Evolutionary conservation across 2,113 vertebrate genomes (phyloP), one percentile per base, ranked within the genome.

Genomic region (Bungarus multicinctus): DNA sequence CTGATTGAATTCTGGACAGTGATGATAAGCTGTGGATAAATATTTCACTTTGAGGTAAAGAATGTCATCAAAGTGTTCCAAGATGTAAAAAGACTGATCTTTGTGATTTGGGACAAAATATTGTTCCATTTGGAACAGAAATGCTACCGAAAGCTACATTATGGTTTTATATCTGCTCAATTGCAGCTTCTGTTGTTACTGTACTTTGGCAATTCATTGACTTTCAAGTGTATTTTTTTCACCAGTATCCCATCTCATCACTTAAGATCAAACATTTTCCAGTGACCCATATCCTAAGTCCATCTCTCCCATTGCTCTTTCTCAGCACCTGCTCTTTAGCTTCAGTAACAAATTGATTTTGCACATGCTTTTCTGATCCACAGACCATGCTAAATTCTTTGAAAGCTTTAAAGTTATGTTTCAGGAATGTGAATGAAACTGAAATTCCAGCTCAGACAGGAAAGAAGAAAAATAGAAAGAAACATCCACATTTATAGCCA

Each of bases 301-400:
- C 34, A 94, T 90, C 89, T 89, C 30, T 39, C 88, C 90, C 27
- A 20, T 95, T 34, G 5, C 93, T 90, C 85, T 90, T 93, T 34
- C 55, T 95, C 91, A 91, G 87, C 54, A 89, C 23, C 86, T 0
- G 1, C 20, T 95, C 60, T 92, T 93, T 81, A 94, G 55, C 55
- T 95, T 94, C 94, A 93, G 55, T 88, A 85, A 60, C 43, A 94
- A 95, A 96, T 93, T 94, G 92, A 95, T 96, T 96, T 89, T 60
- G 93, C 91, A 95, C 58, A 58, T n/a, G 90, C 90, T 90, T 94
- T 50, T 91, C 90, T 90, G 94, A 94, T 95, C 92, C 92, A 92
- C 14, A 52, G 88, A 94, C 90, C 92, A 93, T 93, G 88, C 58
- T 58, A 96, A 96, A 96, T 95, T 94, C 85, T 95, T 94, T 91